Percentiles rank a stretch among this genome's conserved stretches.
phyloP scores from a whole-genome alignment of 2,113 vertebrate species.

The Pithys albifrons region DNA sequence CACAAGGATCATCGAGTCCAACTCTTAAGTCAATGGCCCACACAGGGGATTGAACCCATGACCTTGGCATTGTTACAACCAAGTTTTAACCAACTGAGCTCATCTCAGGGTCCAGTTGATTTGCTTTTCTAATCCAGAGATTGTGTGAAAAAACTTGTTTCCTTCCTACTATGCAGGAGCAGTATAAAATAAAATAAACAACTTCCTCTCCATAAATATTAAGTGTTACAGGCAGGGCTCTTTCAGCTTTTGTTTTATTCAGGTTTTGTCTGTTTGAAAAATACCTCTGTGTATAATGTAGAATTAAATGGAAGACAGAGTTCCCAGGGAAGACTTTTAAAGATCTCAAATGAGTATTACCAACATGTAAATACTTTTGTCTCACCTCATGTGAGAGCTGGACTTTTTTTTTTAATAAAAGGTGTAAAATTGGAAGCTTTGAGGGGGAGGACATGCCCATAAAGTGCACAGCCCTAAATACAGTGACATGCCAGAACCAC shows the following conservation, averaged over 20 bases:
- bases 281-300: background rate
- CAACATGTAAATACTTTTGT: background rate
- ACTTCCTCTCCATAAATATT: background rate
- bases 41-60: no score
- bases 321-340: background rate
- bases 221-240: background rate
- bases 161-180: background rate
- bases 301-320: background rate
- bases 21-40: no score
- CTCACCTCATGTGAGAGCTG: background rate
- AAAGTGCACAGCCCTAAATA: background rate
- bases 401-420: background rate
- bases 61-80: no score
- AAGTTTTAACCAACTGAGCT: no score
- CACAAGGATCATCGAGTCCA: no score
- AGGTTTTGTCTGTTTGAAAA: background rate
- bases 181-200: background rate
- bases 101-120: background rate
- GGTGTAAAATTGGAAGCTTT: background rate
- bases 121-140: background rate
- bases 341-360: background rate
- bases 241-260: background rate
- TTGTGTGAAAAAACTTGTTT: background rate
- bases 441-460: background rate
- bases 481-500: background rate